These are phyloP conservation scores for Pyrrhosoma nymphula DNA, from an alignment of 2,888 invertebrate species.

Conservation along the genomic window DNA sequence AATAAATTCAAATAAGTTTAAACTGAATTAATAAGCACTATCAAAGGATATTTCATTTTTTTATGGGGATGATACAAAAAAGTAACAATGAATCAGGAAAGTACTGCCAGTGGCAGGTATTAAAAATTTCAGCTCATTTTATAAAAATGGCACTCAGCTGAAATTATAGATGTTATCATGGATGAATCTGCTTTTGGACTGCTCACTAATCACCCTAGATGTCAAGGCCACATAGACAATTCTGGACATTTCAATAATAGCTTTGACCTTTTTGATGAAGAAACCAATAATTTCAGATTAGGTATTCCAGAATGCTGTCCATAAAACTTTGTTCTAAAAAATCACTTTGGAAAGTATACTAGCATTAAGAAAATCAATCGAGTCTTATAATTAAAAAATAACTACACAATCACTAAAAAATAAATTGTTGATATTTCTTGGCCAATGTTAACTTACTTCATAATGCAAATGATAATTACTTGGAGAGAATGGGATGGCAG, in stretches of 20 bases:
- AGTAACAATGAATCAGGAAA: constrained; percentile 42
- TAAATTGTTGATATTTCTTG: neutral
- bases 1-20: neutral
- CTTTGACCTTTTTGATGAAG: neutral
- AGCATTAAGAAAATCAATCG: neutral
- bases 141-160: constrained; percentile 46
- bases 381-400: constrained; percentile 6
- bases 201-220: constrained; percentile 45
- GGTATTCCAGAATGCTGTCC: neutral
- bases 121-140: constrained; percentile 42
- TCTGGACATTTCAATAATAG: constrained; percentile 22
- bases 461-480: constrained; percentile 42
- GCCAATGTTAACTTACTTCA: constrained; percentile 26
- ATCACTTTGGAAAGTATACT: neutral
- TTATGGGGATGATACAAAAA: constrained; percentile 5
- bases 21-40: neutral
- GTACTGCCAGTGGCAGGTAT: constrained; percentile 2
- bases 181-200: constrained; percentile 21
- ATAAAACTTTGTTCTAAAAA: neutral
- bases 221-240: constrained; percentile 58
- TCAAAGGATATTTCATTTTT: constrained; percentile 24
- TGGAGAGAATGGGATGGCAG: constrained; percentile 35
- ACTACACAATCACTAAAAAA: constrained; percentile 30
- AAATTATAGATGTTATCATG: constrained; percentile 35
- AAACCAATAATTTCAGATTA: neutral